Conservation (phyloP, 2,888 invertebrate genomes). For the Xestia rhomboidea region DNA sequence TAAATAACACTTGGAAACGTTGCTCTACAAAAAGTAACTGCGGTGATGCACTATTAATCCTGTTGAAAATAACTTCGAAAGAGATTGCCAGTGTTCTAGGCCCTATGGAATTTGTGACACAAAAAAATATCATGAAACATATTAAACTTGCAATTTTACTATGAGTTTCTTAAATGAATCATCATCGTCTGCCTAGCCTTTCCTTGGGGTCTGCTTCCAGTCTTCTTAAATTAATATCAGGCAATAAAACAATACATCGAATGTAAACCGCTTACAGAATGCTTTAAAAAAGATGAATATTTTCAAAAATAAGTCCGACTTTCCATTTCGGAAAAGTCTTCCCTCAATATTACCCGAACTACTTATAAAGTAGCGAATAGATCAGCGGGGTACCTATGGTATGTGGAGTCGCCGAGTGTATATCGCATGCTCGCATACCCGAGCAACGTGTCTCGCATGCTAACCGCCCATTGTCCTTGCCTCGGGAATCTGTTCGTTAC, state of each 20-base stretch:
- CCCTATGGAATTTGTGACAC: not conserved
- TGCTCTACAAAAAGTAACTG: no score
- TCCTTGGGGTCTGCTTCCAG: no score
- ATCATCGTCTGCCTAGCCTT: no score
- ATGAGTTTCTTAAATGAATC: not conserved
- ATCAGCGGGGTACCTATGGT: conserved; percentile 51
- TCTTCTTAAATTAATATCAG: not conserved
- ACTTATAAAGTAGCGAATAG: conserved; percentile 47
- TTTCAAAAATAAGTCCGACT: not conserved
- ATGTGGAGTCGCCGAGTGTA: conserved; percentile 41
- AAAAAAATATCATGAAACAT: not conserved
- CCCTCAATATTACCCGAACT: not conserved
- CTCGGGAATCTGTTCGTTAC: conserved; percentile 72
- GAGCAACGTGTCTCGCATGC: conserved; percentile 72
- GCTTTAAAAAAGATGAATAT: not conserved
- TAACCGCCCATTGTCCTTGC: conserved; percentile 72
- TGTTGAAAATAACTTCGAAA: not conserved
- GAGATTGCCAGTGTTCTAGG: not conserved
- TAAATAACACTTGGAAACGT: no score
- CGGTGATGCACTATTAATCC: not conserved
- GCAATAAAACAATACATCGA: not conserved
- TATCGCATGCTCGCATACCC: conserved; percentile 63
- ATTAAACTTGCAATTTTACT: not conserved
- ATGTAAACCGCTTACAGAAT: not conserved
- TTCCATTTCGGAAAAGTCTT: not conserved